These are phyloP conservation scores for Heliconius erato DNA, from an alignment of 2,888 invertebrate species.

Conservation along the genomic window DNA sequence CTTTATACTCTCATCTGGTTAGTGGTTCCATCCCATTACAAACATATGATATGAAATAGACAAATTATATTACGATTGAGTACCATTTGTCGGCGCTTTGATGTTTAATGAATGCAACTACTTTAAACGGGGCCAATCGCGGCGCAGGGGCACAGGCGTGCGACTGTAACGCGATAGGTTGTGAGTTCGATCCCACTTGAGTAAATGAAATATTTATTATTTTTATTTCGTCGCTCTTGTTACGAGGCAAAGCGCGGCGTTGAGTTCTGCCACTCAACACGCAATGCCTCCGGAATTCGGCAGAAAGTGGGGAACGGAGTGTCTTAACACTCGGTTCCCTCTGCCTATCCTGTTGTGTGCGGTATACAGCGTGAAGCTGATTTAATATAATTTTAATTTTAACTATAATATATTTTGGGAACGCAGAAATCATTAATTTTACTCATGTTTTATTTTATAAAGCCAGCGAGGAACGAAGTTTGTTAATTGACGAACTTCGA, in stretches of 20 bases:
- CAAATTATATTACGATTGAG: slow-evolving; percentile 20
- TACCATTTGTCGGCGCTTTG: slow-evolving; percentile 25
- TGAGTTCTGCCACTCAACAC: no score
- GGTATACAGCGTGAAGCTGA: no score
- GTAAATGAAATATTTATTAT: neutral
- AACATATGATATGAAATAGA: slow-evolving; percentile 29
- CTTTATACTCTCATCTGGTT: slow-evolving; percentile 31
- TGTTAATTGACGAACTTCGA: slow-evolving; percentile 17
- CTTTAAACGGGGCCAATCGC: neutral
- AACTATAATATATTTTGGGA: neutral
- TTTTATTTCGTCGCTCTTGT: neutral
- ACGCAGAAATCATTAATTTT: neutral
- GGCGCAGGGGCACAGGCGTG: neutral
- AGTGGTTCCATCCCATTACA: slow-evolving; percentile 18
- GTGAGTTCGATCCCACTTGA: neutral
- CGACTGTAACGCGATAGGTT: neutral
- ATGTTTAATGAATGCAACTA: neutral
- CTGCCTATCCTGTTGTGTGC: no score
- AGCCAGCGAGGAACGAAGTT: neutral
- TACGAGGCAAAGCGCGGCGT: no score
- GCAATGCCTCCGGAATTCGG: no score
- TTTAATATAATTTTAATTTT: no score
- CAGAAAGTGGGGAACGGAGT: no score
- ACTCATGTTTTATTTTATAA: neutral
- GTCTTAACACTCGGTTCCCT: no score